A percentile compares a stretch with the other conserved stretches of the same genome.
These are phyloP conservation scores for Solenodon paradoxus DNA, from an alignment of 2,113 vertebrate genomes.

Conservation along the genomic window DNA sequence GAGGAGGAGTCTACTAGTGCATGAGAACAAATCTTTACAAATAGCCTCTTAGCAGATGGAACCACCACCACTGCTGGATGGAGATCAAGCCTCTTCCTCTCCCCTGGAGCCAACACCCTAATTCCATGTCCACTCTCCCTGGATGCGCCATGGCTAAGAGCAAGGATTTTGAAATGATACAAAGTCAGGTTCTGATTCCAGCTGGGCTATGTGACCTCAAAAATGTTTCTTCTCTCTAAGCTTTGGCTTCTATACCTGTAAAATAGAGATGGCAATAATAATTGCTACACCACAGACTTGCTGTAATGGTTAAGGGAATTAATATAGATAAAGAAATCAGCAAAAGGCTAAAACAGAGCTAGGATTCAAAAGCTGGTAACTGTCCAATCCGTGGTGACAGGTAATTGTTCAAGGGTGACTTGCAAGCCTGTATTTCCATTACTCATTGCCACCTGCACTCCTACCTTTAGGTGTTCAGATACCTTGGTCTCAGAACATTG, in stretches of 20 bases:
- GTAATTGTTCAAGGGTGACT: no score
- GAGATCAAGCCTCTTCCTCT: neutral
- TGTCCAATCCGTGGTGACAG: neutral
- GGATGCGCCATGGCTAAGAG: neutral
- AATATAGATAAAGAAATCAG: neutral
- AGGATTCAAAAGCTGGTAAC: neutral
- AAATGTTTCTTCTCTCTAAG: neutral
- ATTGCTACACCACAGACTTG: neutral
- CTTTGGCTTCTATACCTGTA: neutral
- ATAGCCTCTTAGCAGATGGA: neutral
- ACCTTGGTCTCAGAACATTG: neutral
- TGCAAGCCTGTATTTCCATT: neutral
- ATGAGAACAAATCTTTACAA: neutral
- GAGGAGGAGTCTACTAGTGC: neutral
- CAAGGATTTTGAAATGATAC: neutral
- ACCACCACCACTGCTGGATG: neutral
- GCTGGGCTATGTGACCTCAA: neutral
- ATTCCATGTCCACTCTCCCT: neutral
- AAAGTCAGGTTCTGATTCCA: neutral
- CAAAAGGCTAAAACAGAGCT: neutral
- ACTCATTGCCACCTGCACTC: neutral
- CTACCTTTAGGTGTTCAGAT: neutral
- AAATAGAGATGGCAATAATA: neutral
- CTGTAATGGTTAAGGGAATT: neutral
- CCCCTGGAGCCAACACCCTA: no score